Conservation (phyloP, 2,888 invertebrate genomes). For the Nephrotoma appendiculata region DNA sequence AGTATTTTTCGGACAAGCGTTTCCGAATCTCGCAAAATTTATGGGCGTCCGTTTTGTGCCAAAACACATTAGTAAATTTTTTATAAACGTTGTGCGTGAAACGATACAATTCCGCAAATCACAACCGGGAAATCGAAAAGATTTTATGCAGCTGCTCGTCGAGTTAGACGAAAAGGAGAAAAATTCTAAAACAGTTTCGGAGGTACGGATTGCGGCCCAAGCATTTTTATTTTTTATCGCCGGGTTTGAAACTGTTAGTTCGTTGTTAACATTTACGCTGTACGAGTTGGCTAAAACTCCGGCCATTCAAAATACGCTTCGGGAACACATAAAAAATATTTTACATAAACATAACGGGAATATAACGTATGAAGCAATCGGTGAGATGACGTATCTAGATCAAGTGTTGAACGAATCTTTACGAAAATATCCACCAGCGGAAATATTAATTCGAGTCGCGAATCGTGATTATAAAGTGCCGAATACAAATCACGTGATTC, state of each 20-base stretch:
- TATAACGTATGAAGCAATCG: slow-evolving; percentile 12
- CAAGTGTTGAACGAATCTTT: slow-evolving; percentile 10
- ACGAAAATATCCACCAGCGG: slow-evolving; percentile 5
- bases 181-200: background rate
- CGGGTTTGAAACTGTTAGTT: slow-evolving; percentile 35
- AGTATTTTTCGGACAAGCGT: background rate
- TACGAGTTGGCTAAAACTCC: slow-evolving; percentile 36
- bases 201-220: slow-evolving; percentile 38
- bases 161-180: background rate
- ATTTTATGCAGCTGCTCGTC: background rate
- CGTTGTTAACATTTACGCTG: slow-evolving; percentile 29
- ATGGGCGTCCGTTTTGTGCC: background rate
- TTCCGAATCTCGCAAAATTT: background rate
- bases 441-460: background rate
- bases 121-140: background rate
- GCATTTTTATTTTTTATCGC: slow-evolving; percentile 37
- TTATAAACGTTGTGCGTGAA: background rate
- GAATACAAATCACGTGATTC: slow-evolving; percentile 30
- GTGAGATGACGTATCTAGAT: slow-evolving; percentile 17
- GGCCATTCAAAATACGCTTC: slow-evolving; percentile 20
- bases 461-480: slow-evolving; percentile 12
- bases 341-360: slow-evolving; percentile 21
- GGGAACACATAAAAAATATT: slow-evolving; percentile 26
- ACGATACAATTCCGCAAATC: background rate
- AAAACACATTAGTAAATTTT: background rate